Base-by-base conservation (phyloP, 2,888 invertebrate genomes). In the Andrena trimmerana region DNA sequence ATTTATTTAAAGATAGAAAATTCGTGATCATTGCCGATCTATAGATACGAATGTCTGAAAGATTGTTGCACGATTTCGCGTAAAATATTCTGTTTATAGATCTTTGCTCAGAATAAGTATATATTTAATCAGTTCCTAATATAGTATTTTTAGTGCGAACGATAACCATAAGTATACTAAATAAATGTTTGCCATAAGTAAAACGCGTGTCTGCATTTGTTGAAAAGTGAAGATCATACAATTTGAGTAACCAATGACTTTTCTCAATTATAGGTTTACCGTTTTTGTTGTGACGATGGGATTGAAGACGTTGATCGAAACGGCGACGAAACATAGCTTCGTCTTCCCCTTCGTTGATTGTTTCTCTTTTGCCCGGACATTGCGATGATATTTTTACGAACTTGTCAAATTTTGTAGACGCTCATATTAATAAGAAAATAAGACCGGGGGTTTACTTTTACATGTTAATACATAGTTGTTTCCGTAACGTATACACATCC, bases 1-100 rank as follows among this genome's bases (percentile, higher is more conserved):
- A 33, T 20, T 16, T 16, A 62, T 10, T 60, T 10, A 8, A 42
- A 24, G 24, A 3, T 36, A 52, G 31, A 48, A n/a, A 20, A 10
- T n/a, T 27, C 7, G 29, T 66, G 42, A 59, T 33, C 1, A 20
- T 27, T 31, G 10, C 16, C 1, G 4, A 27, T 5, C 29, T n/a
- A 7, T 66, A 36, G 76, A 78, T 70, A 66, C 67, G 29, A 69
- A 31, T 10, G 20, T 52, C 42, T 20, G 0, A 48, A 54, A 1
- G 42, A 57, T 8, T 48, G 48, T 84, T 85, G 67, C 85, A 76
- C 48, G 62, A 85, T 59, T 69, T 78, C 68, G n/a, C 59, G 84
- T 57, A 81, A 81, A 84, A 78, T 65, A 20, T 48, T 66, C n/a
- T 59, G 13, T 73, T 70, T 78, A 48, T 67, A 74, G 31, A 1